A percentile compares a stretch with the other conserved stretches of the same genome.
Evolutionary conservation across 2,113 vertebrate genomes (phyloP).

Genomic region (Ovis canadensis): DNA sequence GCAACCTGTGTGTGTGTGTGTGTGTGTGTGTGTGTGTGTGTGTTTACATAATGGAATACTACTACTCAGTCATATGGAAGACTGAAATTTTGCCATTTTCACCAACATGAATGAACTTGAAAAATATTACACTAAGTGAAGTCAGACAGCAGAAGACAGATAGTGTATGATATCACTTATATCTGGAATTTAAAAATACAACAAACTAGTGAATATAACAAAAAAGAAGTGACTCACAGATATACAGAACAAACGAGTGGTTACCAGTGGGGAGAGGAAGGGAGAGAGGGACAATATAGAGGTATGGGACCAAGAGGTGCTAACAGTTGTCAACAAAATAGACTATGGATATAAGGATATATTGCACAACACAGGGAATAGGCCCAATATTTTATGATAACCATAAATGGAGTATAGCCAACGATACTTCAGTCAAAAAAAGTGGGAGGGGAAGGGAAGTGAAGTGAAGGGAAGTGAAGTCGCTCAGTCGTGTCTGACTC

Average conservation of each 20-base stretch:
- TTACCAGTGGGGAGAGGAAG: neutral
- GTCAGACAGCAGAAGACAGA: neutral
- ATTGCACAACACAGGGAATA: neutral
- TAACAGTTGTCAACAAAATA: neutral
- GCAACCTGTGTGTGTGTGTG: neutral
- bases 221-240: neutral
- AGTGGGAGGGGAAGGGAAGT: neutral
- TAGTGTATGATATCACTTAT: neutral
- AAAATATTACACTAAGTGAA: neutral
- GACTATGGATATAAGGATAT: neutral
- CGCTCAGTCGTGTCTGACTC: too few relatives aligned
- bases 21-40: neutral
- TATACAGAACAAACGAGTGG: neutral
- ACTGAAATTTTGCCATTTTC: neutral
- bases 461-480: too few relatives aligned
- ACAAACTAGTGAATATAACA: neutral
- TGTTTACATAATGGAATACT: neutral
- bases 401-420: neutral
- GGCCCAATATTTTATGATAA: neutral
- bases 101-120: neutral
- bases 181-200: neutral
- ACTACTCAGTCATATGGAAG: neutral
- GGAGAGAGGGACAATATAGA: too few relatives aligned
- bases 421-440: neutral
- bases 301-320: neutral